A percentile compares a stretch with the other conserved stretches of the same genome.
Conservation (phyloP, 2,113 vertebrate genomes). For the Oryzias curvinotus region DNA sequence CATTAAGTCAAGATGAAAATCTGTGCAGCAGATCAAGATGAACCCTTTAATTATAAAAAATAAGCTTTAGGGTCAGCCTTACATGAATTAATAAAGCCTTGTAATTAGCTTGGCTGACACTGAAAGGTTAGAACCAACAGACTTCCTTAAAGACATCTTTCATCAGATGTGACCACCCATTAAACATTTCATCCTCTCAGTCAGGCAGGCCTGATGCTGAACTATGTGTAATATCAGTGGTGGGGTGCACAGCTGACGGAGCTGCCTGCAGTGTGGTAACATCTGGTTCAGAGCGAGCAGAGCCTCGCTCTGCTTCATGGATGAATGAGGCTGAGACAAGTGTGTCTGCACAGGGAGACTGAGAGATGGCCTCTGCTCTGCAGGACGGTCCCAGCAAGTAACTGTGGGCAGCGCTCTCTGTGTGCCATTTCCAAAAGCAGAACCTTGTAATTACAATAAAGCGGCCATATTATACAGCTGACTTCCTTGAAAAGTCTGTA, state of each 20-base stretch:
- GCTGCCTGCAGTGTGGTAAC: conserved; percentile 1
- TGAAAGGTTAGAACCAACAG: conserved; percentile 33
- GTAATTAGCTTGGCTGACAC: conserved; percentile 49
- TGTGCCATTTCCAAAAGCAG: conserved; percentile 75
- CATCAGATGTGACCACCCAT: conserved; percentile 54
- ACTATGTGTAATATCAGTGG: conserved; percentile 15
- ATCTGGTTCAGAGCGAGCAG: conserved; percentile 33
- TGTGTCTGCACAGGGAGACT: conserved; percentile 26
- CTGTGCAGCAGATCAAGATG: conserved; percentile 3
- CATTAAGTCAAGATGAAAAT: conserved; percentile 14
- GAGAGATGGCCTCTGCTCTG: conserved; percentile 29
- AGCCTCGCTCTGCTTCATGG: conserved; percentile 11
- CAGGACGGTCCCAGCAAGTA: conserved; percentile 61
- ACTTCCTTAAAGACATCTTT: conserved; percentile 23
- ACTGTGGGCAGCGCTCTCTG: conserved; percentile 64
- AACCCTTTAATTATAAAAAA: conserved; percentile 44
- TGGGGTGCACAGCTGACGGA: conserved; percentile 30
- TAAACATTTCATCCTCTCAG: conserved; percentile 7
- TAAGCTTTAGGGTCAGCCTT: conserved; percentile 27
- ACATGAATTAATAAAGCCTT: conserved; percentile 64
- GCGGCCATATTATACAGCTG: conserved; percentile 78
- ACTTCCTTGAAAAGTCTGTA: conserved; percentile 82
- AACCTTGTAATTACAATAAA: conserved; percentile 85
- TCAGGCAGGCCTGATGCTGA: conserved; percentile 5
- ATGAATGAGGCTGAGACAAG: conserved; percentile 3